Evolutionary conservation across 1,140 invertebrate species (phyloP), one percentile per base, ranked within the genome.

Genomic region (Drosophila saltans): DNA sequence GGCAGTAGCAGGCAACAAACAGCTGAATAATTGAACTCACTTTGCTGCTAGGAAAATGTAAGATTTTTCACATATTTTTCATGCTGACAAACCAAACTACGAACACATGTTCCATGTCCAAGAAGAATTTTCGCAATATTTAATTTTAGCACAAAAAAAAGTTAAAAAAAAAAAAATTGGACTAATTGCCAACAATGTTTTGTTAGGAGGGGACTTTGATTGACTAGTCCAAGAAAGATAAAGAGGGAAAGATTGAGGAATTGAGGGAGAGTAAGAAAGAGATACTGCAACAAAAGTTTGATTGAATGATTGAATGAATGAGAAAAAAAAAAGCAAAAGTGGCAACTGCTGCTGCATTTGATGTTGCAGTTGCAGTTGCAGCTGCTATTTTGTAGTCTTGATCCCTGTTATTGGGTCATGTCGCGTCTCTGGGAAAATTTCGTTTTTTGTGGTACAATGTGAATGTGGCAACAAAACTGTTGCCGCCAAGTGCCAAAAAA

Each of bases 271-370:
- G 9, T 21, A 21, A 24, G 45, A 26, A 9, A 10, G 45, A 52
- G 45, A 26, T 7, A 52, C 21, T 52, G 9, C 2, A 36, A 26
- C 45, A 26, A 26, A 52, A 52, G 76, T 82, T 77, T 89, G 83
- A 83, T 89, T 88, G 83, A 88, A 80, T 89, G 83, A 83, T 89
- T 88, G 83, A 88, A 80, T 83, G 84, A 88, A 89, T 88, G 83
- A 67, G 66, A 10, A 52, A 43, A n/a, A 30, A 63, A 43, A 28
- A 30, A 58, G 0, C 16, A 30, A 58, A 30, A 63, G 61, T 82
- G 69, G 83, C 76, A 86, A 77, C 56, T 69, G 77, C 56, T 69
- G 77, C 72, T 52, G 66, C 52, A 55, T 16, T 16, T 16, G 16
- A 16, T 16, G 57, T 41, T 55, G 28, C 64, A 57, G 58, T 64